Base-by-base conservation (phyloP, 2,797 vertebrate species). In the Rhinella marina region DNA sequence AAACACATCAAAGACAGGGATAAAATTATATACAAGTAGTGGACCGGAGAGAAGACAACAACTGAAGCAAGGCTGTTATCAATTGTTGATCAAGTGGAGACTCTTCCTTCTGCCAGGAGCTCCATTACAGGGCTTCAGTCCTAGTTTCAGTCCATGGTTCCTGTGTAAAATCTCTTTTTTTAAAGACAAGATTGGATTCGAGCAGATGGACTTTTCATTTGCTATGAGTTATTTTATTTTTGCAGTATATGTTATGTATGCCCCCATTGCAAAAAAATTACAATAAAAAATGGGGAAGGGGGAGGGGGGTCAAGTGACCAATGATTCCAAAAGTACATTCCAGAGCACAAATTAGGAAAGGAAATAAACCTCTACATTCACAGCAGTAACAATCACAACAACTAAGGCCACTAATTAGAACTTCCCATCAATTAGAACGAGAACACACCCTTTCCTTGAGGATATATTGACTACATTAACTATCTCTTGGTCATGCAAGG, bases 1-100 rank as follows among this genome's bases (percentile, higher is more conserved):
- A 82, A 83, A 77, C 59, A 68, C 57, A 66, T 87, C 80, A 87
- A 87, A 87, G 86, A 62, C 68, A 23, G 10, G 52, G 27, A 73
- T 52, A 68, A 62, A 61, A 81, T 73, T 32, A 75, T 56, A 76
- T 62, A 13, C 72, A 50, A 27, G 68, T 23, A 25, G 27, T 76
- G 13, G 11, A 27, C 11, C 12, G 52, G 54, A 25, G 70, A 84
- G 54, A 82, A 19, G 41, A 50, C n/a, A 48, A 86, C 29, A 62
- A 48, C 21, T 82, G 66, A 23, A 25, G 27, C 29, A 14, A 12
- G 48, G 17, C 64, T 86, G 17, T 86, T 81, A 81, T 32, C 64
- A 8, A 78, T 81, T 72, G 85, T 72, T 66, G 59, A 27, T 81
- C 85, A 27, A 64, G 21, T 50, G 72, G 48, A 6, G 41, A 75